A percentile compares a stretch with the other conserved stretches of the same genome.
Evolutionary conservation across 2,797 vertebrate species (phyloP).

Genomic region (Echiichthys vipera): DNA sequence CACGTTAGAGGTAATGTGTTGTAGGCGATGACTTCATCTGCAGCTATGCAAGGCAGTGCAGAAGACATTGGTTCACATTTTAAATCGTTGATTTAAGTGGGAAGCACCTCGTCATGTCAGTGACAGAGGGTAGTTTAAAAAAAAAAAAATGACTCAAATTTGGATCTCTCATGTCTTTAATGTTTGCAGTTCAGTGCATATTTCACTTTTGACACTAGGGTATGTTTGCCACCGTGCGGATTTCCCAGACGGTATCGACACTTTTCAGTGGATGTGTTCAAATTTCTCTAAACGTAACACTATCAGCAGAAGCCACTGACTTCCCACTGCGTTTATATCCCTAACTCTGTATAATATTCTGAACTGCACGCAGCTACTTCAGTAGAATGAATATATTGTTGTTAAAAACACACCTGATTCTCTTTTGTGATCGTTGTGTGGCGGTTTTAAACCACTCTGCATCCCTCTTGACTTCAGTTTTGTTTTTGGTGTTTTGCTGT

Average conservation of each 20-base stretch:
- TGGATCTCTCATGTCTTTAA: slow-evolving; percentile 26
- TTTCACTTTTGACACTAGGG: slow-evolving; percentile 34
- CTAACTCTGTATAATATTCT: slow-evolving; percentile 40
- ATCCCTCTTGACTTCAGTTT: slow-evolving; percentile 31
- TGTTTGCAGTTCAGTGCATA: slow-evolving; percentile 36
- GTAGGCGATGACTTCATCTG: slow-evolving; percentile 17
- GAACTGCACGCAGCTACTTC: slow-evolving; percentile 50
- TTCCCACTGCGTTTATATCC: slow-evolving; percentile 43
- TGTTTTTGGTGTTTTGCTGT: background rate
- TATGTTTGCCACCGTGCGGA: slow-evolving; percentile 30
- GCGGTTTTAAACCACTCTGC: slow-evolving; percentile 29
- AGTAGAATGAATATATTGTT: slow-evolving; percentile 46
- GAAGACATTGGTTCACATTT: slow-evolving; percentile 16
- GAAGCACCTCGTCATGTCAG: background rate
- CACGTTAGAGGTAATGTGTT: slow-evolving; percentile 3
- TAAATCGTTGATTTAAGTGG: slow-evolving; percentile 38
- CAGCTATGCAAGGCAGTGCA: background rate
- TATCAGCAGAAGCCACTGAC: slow-evolving; percentile 37
- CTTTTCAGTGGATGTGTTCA: slow-evolving; percentile 26
- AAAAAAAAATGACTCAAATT: slow-evolving; percentile 13
- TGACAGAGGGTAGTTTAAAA: background rate
- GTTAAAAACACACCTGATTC: slow-evolving; percentile 23
- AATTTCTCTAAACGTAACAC: slow-evolving; percentile 36
- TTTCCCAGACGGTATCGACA: slow-evolving; percentile 22
- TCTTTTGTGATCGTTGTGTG: slow-evolving; percentile 34